These are phyloP conservation scores for Drosophila bocki DNA, from an alignment of 1,140 invertebrate genomes.

Conservation along the genomic window DNA sequence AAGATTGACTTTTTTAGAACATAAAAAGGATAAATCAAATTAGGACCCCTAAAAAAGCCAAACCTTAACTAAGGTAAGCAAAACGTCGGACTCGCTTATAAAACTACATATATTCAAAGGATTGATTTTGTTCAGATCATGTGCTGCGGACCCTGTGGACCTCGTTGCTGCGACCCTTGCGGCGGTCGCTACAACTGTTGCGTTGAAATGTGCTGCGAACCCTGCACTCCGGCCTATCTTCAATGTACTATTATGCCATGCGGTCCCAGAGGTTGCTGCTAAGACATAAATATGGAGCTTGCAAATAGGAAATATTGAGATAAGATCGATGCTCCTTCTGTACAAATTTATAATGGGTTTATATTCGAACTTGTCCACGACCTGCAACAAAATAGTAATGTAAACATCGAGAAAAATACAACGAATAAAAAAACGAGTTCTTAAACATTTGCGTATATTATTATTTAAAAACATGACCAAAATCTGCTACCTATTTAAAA, in stretches of 20 bases:
- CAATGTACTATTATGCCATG: slow-evolving; percentile 46
- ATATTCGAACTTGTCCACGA: background rate
- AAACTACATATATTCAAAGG: too few relatives aligned
- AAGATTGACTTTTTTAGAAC: slow-evolving; percentile 17
- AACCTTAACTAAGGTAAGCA: slow-evolving; percentile 2
- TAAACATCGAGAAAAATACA: background rate
- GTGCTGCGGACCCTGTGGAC: slow-evolving; percentile 65
- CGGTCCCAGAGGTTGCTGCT: slow-evolving; percentile 48
- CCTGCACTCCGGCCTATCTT: slow-evolving; percentile 65
- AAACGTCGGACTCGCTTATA: too few relatives aligned
- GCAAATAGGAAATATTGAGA: background rate
- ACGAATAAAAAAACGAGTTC: background rate
- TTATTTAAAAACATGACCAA: background rate
- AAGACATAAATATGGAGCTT: background rate
- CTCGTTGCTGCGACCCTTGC: slow-evolving; percentile 55
- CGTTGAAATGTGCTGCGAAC: slow-evolving; percentile 55
- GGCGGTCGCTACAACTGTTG: slow-evolving; percentile 47
- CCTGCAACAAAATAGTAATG: slow-evolving; percentile 5
- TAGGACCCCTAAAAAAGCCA: background rate
- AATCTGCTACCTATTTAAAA: background rate
- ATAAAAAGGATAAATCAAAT: slow-evolving; percentile 12
- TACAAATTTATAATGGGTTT: background rate
- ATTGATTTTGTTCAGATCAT: slow-evolving; percentile 34
- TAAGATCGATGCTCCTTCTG: background rate
- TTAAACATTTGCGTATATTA: background rate